Evolutionary conservation across 1,140 invertebrate genomes (phyloP).

Genomic region (Lepidurus couesii): DNA sequence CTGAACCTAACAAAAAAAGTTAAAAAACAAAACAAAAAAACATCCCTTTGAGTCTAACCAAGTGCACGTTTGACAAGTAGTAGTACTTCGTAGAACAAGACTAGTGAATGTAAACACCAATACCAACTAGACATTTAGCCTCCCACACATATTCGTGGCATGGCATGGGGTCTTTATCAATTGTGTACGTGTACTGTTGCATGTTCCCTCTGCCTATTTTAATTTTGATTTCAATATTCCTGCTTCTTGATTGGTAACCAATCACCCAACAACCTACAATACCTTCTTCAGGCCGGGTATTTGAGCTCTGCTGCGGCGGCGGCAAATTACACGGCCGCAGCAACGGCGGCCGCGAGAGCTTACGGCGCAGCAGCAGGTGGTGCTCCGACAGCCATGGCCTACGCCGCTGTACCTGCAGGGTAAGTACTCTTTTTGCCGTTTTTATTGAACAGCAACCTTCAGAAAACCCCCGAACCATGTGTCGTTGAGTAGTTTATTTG

Average conservation of each 20-base stretch:
- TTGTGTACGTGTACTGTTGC: neutral
- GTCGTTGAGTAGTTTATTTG: too few relatives aligned
- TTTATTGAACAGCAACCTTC: neutral
- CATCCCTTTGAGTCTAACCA: neutral
- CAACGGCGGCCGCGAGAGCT: constrained; percentile 70
- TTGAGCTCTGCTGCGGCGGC: constrained; percentile 57
- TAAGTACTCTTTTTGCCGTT: constrained; percentile 44
- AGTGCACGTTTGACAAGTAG: neutral
- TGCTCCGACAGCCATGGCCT: constrained; percentile 57
- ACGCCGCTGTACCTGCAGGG: constrained; percentile 59
- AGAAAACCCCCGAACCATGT: too few relatives aligned
- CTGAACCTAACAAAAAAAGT: neutral
- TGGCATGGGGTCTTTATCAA: neutral
- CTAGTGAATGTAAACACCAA: neutral
- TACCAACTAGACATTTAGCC: neutral
- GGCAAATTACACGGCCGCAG: constrained; percentile 72
- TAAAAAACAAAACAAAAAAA: too few relatives aligned
- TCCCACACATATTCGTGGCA: neutral
- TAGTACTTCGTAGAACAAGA: neutral
- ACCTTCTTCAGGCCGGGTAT: constrained; percentile 43
- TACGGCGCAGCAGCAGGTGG: constrained; percentile 62
- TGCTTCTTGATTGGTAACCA: neutral
- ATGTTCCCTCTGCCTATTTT: neutral
- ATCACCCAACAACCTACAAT: neutral
- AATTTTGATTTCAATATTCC: neutral